A percentile compares a stretch with the other conserved stretches of the same genome.
Evolutionary conservation across 1,140 invertebrate genomes (phyloP).

Genomic region (Trichogramma pretiosum): DNA sequence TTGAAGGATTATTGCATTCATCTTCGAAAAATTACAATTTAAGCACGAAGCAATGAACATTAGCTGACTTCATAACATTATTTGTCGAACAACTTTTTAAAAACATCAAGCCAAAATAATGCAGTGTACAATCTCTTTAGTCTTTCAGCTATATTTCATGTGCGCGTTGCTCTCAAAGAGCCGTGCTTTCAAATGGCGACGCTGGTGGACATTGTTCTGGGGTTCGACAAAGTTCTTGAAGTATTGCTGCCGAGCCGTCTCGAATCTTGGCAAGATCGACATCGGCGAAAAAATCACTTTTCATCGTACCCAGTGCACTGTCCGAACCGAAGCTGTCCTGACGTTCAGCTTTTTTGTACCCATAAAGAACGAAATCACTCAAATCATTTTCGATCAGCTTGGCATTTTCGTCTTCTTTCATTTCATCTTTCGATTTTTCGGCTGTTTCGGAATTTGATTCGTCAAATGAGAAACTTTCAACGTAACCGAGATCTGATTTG

Average conservation of each 20-base stretch:
- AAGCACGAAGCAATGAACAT: background rate
- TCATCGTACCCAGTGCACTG: constrained; percentile 43
- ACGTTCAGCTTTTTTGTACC: constrained; percentile 31
- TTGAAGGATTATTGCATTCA: constrained; percentile 8
- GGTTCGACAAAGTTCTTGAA: constrained; percentile 31
- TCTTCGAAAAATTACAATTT: background rate
- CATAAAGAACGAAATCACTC: too few species aligned
- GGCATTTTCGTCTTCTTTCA: background rate
- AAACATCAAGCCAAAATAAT: background rate
- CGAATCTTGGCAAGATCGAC: constrained; percentile 37
- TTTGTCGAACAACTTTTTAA: constrained; percentile 6
- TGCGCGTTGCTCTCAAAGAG: constrained; percentile 26
- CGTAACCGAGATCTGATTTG: constrained; percentile 15
- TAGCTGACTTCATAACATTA: background rate
- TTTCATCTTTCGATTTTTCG: constrained; percentile 5
- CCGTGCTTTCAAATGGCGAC: constrained; percentile 41
- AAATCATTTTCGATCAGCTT: constrained; percentile 20
- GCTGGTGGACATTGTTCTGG: constrained; percentile 32
- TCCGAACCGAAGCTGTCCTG: constrained; percentile 41
- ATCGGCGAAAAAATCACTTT: constrained; percentile 42
- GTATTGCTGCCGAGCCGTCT: constrained; percentile 26
- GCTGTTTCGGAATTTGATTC: constrained; percentile 1
- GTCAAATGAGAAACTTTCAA: constrained; percentile 13
- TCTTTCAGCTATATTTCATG: background rate
- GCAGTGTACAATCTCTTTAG: background rate